phyloP scores from a whole-genome alignment of 2,888 invertebrate genomes.

The Macrophya annulata region DNA sequence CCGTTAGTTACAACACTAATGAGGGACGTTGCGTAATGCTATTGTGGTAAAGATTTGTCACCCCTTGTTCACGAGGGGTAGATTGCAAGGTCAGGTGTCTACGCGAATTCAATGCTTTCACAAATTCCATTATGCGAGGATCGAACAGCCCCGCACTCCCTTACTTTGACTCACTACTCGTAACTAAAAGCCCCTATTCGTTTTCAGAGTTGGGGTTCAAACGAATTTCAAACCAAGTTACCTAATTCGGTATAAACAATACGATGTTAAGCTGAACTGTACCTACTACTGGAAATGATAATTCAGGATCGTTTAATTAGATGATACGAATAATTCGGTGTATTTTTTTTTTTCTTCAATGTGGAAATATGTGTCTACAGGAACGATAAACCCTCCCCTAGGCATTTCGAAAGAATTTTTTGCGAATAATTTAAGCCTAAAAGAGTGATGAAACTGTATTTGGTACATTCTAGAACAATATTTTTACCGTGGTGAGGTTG shows the following conservation, averaged over 20 bases:
- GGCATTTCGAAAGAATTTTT: not conserved
- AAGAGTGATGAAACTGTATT: not conserved
- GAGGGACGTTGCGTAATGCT: conserved; percentile 37
- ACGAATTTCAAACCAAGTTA: not conserved
- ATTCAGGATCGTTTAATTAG: not conserved
- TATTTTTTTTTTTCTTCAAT: not conserved
- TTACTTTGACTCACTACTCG: conserved; percentile 1
- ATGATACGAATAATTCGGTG: not conserved
- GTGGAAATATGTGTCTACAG: not conserved
- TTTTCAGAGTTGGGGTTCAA: conserved; percentile 39
- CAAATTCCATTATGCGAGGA: conserved; percentile 49
- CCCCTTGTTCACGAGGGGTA: conserved; percentile 1
- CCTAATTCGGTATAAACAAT: not conserved
- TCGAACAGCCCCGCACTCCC: not conserved
- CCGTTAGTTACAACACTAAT: conserved; percentile 5
- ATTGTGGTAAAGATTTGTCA: conserved; percentile 44
- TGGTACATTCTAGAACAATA: not conserved
- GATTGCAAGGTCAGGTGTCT: not conserved
- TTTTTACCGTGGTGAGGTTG: not conserved
- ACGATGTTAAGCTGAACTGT: not conserved
- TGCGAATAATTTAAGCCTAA: not conserved
- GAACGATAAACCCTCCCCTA: not conserved
- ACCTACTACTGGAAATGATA: not conserved
- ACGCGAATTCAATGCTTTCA: conserved; percentile 25
- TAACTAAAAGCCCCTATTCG: conserved; percentile 46